phyloP scores from a whole-genome alignment of 2,888 invertebrate species.

The Volucella bombylans region DNA sequence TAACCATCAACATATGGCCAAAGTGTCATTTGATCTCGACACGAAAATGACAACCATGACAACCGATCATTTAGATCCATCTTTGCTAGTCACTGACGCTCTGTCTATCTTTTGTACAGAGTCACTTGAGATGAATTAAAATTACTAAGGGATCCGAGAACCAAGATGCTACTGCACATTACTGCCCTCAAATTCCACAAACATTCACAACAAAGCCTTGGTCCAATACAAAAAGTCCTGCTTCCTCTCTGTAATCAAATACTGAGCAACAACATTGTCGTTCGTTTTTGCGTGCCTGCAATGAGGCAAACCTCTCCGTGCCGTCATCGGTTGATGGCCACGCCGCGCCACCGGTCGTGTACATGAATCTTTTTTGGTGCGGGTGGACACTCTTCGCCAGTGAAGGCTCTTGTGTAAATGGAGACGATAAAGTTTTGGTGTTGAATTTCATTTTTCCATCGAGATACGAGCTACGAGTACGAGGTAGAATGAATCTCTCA shows the following conservation, averaged over 20 bases:
- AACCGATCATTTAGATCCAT: conserved; percentile 63
- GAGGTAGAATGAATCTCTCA: conserved; percentile 22
- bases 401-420: conserved; percentile 1
- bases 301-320: neutral
- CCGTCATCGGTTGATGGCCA: neutral
- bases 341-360: conserved; percentile 7
- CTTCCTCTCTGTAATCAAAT: conserved; percentile 62
- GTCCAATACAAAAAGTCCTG: conserved; percentile 41
- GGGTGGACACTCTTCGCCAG: conserved; percentile 38
- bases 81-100: conserved; percentile 53
- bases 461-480: too few relatives aligned
- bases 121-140: conserved; percentile 39
- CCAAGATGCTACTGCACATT: conserved; percentile 12
- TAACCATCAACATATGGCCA: conserved; percentile 60
- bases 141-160: conserved; percentile 3
- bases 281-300: conserved; percentile 54
- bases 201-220: conserved; percentile 1
- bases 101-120: neutral
- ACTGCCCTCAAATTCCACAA: conserved; percentile 17
- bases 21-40: conserved; percentile 61
- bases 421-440: conserved; percentile 35
- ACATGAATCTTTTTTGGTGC: conserved; percentile 7
- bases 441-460: conserved; percentile 65
- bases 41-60: conserved; percentile 41
- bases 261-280: conserved; percentile 35